Evolutionary conservation across 2,888 invertebrate genomes (phyloP).

Genomic region (Fragum sueziense): DNA sequence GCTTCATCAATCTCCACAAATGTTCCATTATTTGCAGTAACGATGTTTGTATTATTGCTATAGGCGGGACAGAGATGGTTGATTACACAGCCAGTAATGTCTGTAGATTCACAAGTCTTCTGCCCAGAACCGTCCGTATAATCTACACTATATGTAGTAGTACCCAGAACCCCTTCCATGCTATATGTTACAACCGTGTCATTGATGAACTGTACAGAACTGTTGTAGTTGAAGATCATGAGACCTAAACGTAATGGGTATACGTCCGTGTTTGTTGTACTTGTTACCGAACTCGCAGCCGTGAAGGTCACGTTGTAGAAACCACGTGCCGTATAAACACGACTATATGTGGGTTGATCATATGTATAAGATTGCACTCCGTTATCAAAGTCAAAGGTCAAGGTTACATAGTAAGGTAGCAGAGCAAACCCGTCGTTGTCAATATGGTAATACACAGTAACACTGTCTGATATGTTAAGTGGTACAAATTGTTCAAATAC

Average conservation of each 20-base stretch:
- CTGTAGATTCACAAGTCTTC: conserved; percentile 28
- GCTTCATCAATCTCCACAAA: conserved; percentile 54
- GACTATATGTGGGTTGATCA: conserved; percentile 30
- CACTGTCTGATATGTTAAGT: conserved; percentile 54
- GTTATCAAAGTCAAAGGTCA: conserved; percentile 46
- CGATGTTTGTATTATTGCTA: conserved; percentile 38
- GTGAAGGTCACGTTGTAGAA: conserved; percentile 40
- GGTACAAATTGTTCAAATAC: conserved; percentile 39
- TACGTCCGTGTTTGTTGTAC: conserved; percentile 16
- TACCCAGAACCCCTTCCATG: conserved; percentile 52
- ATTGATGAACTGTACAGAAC: conserved; percentile 41
- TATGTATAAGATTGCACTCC: conserved; percentile 12
- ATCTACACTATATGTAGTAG: conserved; percentile 31
- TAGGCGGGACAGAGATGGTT: conserved; percentile 46
- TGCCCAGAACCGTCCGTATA: conserved; percentile 38
- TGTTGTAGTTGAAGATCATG: conserved; percentile 53
- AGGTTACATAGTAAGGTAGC: conserved; percentile 32
- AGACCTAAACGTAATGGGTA: conserved; percentile 49
- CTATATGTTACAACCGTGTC: conserved; percentile 35
- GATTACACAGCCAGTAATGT: conserved; percentile 35
- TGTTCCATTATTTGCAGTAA: conserved; percentile 42
- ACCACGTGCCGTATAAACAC: conserved; percentile 37
- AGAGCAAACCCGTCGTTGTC: conserved; percentile 48
- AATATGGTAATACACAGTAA: conserved; percentile 54
- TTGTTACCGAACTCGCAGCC: conserved; percentile 29